Conservation (phyloP, 1,140 invertebrate genomes). For the Idris sp. region DNA sequence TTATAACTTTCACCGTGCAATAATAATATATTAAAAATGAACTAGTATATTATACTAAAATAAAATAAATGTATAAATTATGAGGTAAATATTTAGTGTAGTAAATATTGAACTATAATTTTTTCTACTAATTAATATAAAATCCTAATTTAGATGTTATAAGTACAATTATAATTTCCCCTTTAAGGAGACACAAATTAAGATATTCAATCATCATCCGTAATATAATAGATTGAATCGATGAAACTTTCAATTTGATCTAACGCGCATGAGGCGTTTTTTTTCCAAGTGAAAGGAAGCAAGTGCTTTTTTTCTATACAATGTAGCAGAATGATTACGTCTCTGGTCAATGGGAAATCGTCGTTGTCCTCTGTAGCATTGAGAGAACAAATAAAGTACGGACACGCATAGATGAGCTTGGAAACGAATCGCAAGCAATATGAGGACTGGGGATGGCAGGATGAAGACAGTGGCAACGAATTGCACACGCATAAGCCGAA, state of each 20-base stretch:
- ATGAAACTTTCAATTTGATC: conserved; percentile 46
- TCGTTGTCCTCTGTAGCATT: conserved; percentile 48
- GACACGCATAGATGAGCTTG: conserved; percentile 56
- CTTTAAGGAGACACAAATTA: too few relatives aligned
- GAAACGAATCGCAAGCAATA: conserved; percentile 49
- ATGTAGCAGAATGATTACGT: conserved; percentile 19
- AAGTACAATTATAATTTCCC: too few relatives aligned
- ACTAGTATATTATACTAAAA: too few relatives aligned
- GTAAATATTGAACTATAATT: too few relatives aligned
- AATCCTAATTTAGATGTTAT: too few relatives aligned
- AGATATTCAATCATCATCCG: too few relatives aligned
- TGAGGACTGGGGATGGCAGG: conserved; percentile 41
- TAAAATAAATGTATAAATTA: not conserved
- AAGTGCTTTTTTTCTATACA: conserved; percentile 27
- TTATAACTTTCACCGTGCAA: conserved; percentile 8
- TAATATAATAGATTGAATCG: not conserved
- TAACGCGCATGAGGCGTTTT: conserved; percentile 31
- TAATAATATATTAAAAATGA: conserved; percentile 8
- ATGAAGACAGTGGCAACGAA: conserved; percentile 57
- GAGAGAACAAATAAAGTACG: conserved; percentile 52
- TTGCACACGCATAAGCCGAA: conserved; percentile 67
- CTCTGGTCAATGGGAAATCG: conserved; percentile 54
- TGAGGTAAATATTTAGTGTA: too few relatives aligned
- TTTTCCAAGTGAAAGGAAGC: conserved; percentile 40
- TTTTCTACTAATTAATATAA: too few relatives aligned